Conservation (phyloP, 2,797 vertebrate species). For the Gymnothorax javanicus region DNA sequence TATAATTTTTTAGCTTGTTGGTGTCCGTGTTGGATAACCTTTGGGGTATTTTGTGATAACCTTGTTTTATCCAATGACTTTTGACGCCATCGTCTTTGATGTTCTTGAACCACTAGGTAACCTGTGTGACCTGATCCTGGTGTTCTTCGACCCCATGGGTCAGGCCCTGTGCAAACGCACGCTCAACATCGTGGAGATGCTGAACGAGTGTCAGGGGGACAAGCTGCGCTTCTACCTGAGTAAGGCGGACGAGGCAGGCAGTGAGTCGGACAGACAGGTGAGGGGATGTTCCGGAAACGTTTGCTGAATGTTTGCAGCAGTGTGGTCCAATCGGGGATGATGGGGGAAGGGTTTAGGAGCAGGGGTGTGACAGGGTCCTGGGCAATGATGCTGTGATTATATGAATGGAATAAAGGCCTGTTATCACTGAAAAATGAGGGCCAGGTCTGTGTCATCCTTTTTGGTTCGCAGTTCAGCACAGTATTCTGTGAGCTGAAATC, state of each 20-base stretch:
- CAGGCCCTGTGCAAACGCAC: constrained; percentile 86
- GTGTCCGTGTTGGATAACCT: constrained; percentile 70
- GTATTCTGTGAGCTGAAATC: too few relatives aligned
- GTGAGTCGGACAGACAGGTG: constrained; percentile 84
- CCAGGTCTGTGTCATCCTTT: too few relatives aligned
- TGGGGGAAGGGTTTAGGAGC: too few relatives aligned
- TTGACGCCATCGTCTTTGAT: too few relatives aligned
- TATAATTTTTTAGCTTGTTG: not conserved
- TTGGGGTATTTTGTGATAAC: constrained; percentile 45
- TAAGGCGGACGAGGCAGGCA: constrained; percentile 84
- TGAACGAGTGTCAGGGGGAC: constrained; percentile 81
- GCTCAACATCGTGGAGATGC: constrained; percentile 82
- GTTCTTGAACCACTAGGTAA: constrained; percentile 65
- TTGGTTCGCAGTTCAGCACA: too few relatives aligned
- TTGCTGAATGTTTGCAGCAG: too few relatives aligned
- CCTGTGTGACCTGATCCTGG: constrained; percentile 81
- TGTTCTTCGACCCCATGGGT: constrained; percentile 88
- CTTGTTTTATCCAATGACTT: too few relatives aligned
- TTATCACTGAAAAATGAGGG: too few relatives aligned
- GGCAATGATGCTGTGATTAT: too few relatives aligned
- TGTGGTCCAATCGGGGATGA: too few relatives aligned
- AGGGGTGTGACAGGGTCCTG: too few relatives aligned
- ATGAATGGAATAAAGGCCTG: too few relatives aligned
- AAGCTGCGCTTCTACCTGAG: constrained; percentile 81
- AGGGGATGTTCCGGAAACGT: not conserved